These are phyloP conservation scores for Phalacrocorax aristotelis DNA, from an alignment of 2,113 vertebrate genomes.

Conservation along the genomic window DNA sequence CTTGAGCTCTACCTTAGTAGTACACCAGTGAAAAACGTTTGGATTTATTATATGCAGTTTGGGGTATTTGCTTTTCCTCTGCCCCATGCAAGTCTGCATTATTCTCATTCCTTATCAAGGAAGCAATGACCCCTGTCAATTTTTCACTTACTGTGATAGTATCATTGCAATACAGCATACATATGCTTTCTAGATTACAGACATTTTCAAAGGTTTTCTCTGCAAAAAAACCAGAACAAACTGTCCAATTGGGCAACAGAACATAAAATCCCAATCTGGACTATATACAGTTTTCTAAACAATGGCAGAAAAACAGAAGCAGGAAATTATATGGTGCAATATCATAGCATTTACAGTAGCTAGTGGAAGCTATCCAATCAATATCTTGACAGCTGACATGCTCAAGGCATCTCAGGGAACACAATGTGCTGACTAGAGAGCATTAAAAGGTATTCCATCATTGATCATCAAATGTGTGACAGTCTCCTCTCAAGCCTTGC, in stretches of 20 bases:
- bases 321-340: constrained; percentile 38
- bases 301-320: constrained; percentile 52
- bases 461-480: background rate
- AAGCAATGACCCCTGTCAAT: background rate
- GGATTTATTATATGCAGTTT: background rate
- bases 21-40: background rate
- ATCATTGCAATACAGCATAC: background rate
- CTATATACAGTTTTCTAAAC: constrained; percentile 47
- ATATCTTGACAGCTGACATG: constrained; percentile 52
- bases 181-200: constrained; percentile 44
- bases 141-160: constrained; percentile 27
- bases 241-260: constrained; percentile 45
- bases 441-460: constrained; percentile 12
- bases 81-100: background rate
- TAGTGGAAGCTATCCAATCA: constrained; percentile 43
- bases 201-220: constrained; percentile 60
- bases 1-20: background rate
- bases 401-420: constrained; percentile 39
- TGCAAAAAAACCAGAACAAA: constrained; percentile 3
- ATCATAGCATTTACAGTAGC: constrained; percentile 36
- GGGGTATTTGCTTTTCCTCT: background rate
- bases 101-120: background rate
- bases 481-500: background rate
- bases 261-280: constrained; percentile 72
- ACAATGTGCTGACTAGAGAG: constrained; percentile 7